Evolutionary conservation across 1,140 invertebrate genomes (phyloP).

Genomic region (Sogatella furcifera): DNA sequence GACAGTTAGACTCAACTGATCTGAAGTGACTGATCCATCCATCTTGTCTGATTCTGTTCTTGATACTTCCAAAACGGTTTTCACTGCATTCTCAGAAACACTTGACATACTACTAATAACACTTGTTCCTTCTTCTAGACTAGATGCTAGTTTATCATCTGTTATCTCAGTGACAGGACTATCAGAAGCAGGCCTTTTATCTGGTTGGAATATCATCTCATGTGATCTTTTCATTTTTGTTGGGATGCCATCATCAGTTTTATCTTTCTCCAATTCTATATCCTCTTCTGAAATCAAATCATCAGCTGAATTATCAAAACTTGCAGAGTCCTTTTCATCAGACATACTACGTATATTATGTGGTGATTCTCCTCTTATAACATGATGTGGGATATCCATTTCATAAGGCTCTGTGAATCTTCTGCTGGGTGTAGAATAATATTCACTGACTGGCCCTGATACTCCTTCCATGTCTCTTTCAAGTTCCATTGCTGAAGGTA

Average conservation of each 20-base stretch:
- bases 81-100: conserved; percentile 36
- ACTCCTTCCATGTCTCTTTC: conserved; percentile 33
- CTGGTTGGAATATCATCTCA: conserved; percentile 80
- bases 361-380: conserved; percentile 30
- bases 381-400: conserved; percentile 34
- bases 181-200: conserved; percentile 34
- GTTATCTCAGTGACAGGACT: conserved; percentile 20
- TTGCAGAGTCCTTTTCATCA: conserved; percentile 15
- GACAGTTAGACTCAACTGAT: conserved; percentile 36
- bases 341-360: conserved; percentile 14
- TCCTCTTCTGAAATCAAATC: conserved; percentile 23
- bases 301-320: conserved; percentile 21
- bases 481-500: conserved; percentile 54
- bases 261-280: conserved; percentile 8
- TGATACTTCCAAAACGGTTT: conserved; percentile 41
- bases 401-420: conserved; percentile 41
- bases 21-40: conserved; percentile 38
- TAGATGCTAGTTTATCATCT: conserved; percentile 40
- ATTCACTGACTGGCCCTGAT: conserved; percentile 22
- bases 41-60: conserved; percentile 33
- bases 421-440: conserved; percentile 12
- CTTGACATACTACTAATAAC: conserved; percentile 41
- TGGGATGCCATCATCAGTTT: conserved; percentile 9
- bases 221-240: conserved; percentile 68
- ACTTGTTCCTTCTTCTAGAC: conserved; percentile 41